These are phyloP conservation scores for Andricus curvator DNA, from an alignment of 2,888 invertebrate species.

Conservation along the genomic window DNA sequence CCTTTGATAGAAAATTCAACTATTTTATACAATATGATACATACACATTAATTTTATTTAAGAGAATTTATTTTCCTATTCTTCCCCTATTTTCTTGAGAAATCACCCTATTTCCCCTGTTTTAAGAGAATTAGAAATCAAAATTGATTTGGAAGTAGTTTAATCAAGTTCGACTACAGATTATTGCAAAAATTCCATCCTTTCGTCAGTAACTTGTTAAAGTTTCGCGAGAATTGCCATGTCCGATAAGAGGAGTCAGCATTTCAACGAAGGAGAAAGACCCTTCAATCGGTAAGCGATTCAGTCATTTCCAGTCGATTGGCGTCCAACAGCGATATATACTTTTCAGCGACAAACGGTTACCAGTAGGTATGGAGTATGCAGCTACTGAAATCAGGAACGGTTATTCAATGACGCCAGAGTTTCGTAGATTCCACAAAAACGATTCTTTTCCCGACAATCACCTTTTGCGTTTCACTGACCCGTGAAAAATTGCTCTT, in stretches of 20 bases:
- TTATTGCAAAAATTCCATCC: not conserved
- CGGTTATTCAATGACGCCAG: not conserved
- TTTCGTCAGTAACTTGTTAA: constrained; percentile 17
- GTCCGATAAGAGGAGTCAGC: constrained; percentile 30
- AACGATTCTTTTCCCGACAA: not conserved
- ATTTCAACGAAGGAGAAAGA: constrained; percentile 55
- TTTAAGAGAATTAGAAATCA: too few species aligned
- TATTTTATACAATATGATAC: too few species aligned
- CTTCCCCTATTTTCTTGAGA: too few species aligned
- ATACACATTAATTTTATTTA: too few species aligned
- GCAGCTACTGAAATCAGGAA: not conserved
- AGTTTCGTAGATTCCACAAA: not conserved
- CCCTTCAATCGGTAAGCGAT: constrained; percentile 59
- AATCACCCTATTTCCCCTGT: too few species aligned
- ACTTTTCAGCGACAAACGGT: constrained; percentile 63
- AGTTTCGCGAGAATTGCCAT: constrained; percentile 45
- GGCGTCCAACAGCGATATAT: constrained; percentile 65
- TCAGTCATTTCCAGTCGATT: constrained; percentile 68
- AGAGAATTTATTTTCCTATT: too few species aligned
- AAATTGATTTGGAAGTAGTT: not conserved
- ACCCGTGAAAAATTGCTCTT: not conserved
- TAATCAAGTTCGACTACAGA: not conserved
- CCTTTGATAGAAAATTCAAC: too few species aligned
- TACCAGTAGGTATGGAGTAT: not conserved
- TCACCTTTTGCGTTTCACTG: not conserved